These are phyloP conservation scores for Diachasma alloeum DNA, from an alignment of 1,140 invertebrate species.

Conservation along the genomic window DNA sequence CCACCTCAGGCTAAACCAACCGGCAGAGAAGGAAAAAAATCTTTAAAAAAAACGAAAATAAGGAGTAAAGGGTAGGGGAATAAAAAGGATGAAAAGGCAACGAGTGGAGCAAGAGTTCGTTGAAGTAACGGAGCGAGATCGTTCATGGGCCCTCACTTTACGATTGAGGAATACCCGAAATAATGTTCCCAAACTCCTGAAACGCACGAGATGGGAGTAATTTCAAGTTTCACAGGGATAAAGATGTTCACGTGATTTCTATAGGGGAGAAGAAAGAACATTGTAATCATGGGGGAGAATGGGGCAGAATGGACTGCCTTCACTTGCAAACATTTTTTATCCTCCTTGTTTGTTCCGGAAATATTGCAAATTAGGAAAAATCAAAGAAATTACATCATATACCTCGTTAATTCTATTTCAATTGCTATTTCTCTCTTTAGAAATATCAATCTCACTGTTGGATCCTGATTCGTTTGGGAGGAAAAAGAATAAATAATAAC, in stretches of 20 bases:
- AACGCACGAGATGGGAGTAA: background rate
- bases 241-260: background rate
- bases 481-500: too few relatives aligned
- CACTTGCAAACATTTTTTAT: too few relatives aligned
- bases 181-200: slow-evolving; percentile 13
- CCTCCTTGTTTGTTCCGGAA: too few relatives aligned
- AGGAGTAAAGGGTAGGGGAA: background rate
- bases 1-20: background rate
- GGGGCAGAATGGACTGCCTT: too few relatives aligned
- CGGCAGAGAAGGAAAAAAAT: background rate
- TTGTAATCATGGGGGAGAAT: too few relatives aligned
- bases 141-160: slow-evolving; percentile 4
- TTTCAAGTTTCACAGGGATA: background rate
- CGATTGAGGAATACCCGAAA: background rate
- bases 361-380: too few relatives aligned
- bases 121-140: slow-evolving; percentile 17
- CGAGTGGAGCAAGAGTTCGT: slow-evolving; percentile 10
- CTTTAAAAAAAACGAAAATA: background rate
- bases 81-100: slow-evolving; percentile 5
- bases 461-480: too few relatives aligned
- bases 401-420: too few relatives aligned
- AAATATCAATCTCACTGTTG: too few relatives aligned
- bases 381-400: too few relatives aligned
- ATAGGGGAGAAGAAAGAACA: background rate
- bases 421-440: too few relatives aligned